A percentile compares a stretch with the other conserved stretches of the same genome.
phyloP scores from a whole-genome alignment of 1,140 invertebrate genomes.

The Venturia canescens region DNA sequence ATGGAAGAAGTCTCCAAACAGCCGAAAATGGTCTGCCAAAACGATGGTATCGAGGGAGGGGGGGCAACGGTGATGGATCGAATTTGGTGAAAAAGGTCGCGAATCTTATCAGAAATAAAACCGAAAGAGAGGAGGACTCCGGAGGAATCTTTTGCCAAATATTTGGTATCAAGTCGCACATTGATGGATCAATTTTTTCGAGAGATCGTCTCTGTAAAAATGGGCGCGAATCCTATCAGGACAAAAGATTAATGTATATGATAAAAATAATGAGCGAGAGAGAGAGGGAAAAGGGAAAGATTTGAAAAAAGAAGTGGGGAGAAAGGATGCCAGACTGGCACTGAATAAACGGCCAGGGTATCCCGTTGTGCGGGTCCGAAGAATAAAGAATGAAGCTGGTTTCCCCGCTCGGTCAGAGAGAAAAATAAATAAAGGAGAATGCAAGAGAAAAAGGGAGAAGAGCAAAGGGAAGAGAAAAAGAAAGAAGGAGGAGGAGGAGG shows the following conservation, averaged over 20 bases:
- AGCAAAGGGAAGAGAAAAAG: conserved; percentile 29
- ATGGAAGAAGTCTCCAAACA: too few relatives aligned
- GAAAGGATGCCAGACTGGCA: conserved; percentile 24
- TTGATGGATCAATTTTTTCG: neutral
- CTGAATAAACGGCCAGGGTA: conserved; percentile 43
- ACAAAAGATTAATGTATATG: neutral
- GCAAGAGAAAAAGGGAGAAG: conserved; percentile 36
- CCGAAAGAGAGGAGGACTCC: neutral
- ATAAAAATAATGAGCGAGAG: neutral
- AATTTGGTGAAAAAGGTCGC: too few relatives aligned
- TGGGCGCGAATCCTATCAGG: too few relatives aligned
- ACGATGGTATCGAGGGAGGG: too few relatives aligned
- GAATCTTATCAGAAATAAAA: too few relatives aligned
- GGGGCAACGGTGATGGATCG: too few relatives aligned
- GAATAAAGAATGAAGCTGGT: conserved; percentile 40
- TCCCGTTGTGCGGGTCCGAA: conserved; percentile 37
- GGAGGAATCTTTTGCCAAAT: too few relatives aligned
- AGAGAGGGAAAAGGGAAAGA: too few relatives aligned
- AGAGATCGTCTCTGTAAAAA: neutral
- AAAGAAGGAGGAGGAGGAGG: conserved; percentile 40
- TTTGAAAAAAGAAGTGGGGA: conserved; percentile 3
- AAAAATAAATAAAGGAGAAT: conserved; percentile 47
- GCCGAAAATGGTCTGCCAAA: too few relatives aligned
- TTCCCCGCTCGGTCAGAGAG: conserved; percentile 29
- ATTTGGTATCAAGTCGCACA: neutral